These are phyloP conservation scores for Ornithoptera alexandrae DNA, from an alignment of 2,888 invertebrate species.

Conservation along the genomic window DNA sequence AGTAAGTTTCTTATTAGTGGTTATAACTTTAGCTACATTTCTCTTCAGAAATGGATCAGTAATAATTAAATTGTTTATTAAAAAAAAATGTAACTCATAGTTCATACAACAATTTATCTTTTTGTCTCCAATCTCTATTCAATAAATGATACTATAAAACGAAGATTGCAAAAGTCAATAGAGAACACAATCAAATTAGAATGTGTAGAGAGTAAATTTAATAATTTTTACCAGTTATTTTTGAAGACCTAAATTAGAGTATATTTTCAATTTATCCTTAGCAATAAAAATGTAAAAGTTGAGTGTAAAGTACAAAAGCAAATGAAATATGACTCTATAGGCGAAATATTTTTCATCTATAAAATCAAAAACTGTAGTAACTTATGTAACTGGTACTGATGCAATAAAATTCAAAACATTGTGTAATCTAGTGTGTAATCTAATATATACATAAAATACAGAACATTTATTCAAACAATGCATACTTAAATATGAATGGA, in stretches of 20 bases:
- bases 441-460: neutral
- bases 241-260: neutral
- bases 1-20: too few relatives aligned
- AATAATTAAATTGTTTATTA: too few relatives aligned
- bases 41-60: too few relatives aligned
- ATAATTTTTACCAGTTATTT: too few relatives aligned
- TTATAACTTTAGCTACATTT: too few relatives aligned
- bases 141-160: neutral
- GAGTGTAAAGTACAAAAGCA: too few relatives aligned
- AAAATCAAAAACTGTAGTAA: neutral
- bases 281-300: neutral
- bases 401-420: neutral
- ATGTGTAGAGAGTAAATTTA: too few relatives aligned
- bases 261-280: neutral
- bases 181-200: neutral
- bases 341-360: neutral
- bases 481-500: neutral
- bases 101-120: too few relatives aligned
- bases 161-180: neutral
- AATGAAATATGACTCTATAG: too few relatives aligned
- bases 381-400: neutral
- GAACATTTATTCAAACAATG: neutral
- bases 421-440: neutral
- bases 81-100: too few relatives aligned
- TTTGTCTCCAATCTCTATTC: too few relatives aligned